A percentile compares a stretch with the other conserved stretches of the same genome.
Conservation (phyloP, 64 coral and sea anemone genomes). For the Actinia tenebrosa region DNA sequence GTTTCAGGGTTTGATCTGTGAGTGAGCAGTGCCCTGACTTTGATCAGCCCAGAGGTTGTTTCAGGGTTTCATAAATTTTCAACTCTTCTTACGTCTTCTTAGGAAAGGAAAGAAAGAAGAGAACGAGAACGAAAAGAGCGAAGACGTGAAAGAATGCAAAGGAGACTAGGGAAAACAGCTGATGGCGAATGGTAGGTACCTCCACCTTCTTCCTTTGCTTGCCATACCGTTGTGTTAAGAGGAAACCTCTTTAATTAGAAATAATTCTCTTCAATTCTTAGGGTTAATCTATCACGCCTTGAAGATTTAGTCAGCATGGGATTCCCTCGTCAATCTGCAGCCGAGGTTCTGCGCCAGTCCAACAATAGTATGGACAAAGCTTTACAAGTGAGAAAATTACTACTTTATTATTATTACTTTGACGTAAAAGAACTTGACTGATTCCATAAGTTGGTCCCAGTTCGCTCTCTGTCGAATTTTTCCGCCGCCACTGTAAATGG, state of each 20-base stretch:
- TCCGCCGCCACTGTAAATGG: no score
- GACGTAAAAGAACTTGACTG: no score
- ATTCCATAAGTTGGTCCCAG: no score
- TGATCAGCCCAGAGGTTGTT: no score
- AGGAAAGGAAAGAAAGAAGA: conserved; percentile 64
- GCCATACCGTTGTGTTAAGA: not conserved
- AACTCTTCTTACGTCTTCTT: not conserved
- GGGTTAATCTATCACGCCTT: conserved; percentile 70
- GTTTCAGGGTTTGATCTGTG: no score
- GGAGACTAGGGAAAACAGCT: conserved; percentile 85
- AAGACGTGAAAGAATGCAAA: conserved; percentile 53
- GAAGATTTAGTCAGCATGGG: conserved; percentile 68
- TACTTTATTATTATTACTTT: no score
- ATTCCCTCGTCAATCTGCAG: conserved; percentile 35
- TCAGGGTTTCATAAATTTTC: no score
- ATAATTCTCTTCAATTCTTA: not conserved
- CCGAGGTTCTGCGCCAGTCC: conserved; percentile 51
- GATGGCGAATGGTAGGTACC: conserved; percentile 71
- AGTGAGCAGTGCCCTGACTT: no score
- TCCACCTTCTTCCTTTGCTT: not conserved
- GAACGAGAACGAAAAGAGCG: conserved; percentile 62
- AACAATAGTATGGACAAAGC: conserved; percentile 83
- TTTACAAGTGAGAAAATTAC: conserved; percentile 59
- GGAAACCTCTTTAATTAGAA: not conserved
- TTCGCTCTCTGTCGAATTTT: no score